Percentiles rank a stretch among this genome's conserved stretches.
These are phyloP conservation scores for Corvus moneduloides DNA, from an alignment of 2,113 vertebrate species.

Conservation along the genomic window DNA sequence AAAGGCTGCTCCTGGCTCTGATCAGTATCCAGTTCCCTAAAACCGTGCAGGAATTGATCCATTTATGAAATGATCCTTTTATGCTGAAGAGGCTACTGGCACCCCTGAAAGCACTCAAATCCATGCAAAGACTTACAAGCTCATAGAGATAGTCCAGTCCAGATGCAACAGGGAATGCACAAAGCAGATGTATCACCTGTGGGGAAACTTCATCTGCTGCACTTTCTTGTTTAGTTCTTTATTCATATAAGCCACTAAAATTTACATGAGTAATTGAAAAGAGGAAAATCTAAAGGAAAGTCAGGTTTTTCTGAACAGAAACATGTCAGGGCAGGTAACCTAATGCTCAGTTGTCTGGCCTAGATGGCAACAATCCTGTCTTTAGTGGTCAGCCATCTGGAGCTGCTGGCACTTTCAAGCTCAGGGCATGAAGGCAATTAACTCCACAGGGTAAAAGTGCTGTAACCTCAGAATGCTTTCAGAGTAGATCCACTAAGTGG, in stretches of 20 bases:
- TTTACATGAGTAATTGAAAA: not conserved
- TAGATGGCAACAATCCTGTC: not conserved
- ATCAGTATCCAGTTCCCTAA: not conserved
- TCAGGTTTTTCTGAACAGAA: not conserved
- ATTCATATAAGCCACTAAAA: not conserved
- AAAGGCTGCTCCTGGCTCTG: not conserved
- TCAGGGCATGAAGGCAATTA: not conserved
- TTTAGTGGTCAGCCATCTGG: constrained; percentile 1
- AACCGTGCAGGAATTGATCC: not conserved
- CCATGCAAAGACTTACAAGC: not conserved
- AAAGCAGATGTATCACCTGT: not conserved
- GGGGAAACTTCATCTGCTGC: not conserved
- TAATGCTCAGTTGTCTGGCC: not conserved
- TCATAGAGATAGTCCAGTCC: not conserved
- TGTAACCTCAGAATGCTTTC: constrained; percentile 2
- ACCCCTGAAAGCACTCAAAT: not conserved
- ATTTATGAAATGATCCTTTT: not conserved
- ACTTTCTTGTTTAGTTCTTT: not conserved
- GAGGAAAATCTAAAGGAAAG: not conserved
- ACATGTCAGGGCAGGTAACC: not conserved
- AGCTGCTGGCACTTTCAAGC: not conserved
- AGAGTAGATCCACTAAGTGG: not conserved
- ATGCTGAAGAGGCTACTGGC: not conserved
- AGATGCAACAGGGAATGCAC: not conserved
- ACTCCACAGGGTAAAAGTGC: not conserved